A percentile compares a stretch with the other conserved stretches of the same genome.
These are phyloP conservation scores for Stratiomys singularior DNA, from an alignment of 2,888 invertebrate species.

Conservation along the genomic window DNA sequence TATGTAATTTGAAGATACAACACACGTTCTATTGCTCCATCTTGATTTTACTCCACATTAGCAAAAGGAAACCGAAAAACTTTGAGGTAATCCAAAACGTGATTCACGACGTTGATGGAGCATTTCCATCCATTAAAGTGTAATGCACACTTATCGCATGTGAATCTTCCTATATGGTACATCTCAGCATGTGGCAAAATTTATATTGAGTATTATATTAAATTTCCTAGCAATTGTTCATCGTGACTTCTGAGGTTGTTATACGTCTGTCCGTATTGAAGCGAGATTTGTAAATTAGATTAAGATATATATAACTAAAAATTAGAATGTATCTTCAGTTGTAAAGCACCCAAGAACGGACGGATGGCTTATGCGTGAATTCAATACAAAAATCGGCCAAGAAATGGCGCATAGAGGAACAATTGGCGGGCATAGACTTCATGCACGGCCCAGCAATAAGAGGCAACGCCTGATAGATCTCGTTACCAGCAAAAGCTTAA, in stretches of 20 bases:
- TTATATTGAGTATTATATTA: neutral
- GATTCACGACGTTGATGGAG: conserved; percentile 23
- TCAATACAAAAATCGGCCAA: too few species aligned
- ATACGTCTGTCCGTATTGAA: too few species aligned
- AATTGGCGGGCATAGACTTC: too few species aligned
- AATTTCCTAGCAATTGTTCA: neutral
- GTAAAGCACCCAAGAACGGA: too few species aligned
- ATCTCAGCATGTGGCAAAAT: neutral
- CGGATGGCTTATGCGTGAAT: too few species aligned
- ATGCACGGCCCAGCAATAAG: too few species aligned
- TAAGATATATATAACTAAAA: too few species aligned
- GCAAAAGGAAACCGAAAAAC: neutral
- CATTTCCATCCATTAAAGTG: neutral
- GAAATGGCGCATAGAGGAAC: too few species aligned
- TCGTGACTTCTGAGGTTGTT: conserved; percentile 31
- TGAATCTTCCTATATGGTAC: neutral
- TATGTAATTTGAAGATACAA: conserved; percentile 18
- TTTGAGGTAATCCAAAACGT: conserved; percentile 15
- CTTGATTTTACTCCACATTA: neutral
- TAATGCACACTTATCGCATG: neutral
- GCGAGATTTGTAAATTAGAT: too few species aligned
- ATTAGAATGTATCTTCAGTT: too few species aligned
- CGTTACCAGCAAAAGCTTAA: too few species aligned
- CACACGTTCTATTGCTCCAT: conserved; percentile 38
- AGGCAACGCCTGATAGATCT: too few species aligned